Base-by-base conservation (phyloP, 1,140 invertebrate species). In the Parasteatoda tepidariorum region DNA sequence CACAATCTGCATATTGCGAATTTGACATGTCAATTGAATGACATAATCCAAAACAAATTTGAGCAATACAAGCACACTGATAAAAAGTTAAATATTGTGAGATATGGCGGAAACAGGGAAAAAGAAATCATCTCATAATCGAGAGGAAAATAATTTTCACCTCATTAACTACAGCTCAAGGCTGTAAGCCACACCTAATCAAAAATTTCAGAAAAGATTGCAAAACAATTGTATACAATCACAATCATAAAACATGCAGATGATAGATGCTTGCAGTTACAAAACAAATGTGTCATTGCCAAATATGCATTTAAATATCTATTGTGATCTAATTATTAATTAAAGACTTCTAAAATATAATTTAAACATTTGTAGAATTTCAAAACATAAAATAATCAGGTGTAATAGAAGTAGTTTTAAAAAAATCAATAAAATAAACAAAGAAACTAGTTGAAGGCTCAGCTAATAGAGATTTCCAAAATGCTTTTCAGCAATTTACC, bases 271-370 rank as follows among this genome's bases (percentile, higher is more conserved):
- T 76, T 48, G 38, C 71, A 66, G 66, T 71, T 82, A 68, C 78
- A 82, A 82, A 82, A 82, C 78, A 82, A 82, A 70, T 34, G 33
- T 70, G 15, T 5, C 33, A 34, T 66, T 82, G 78, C 78, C 78
- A 82, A 24, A 26, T 41, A 7, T 59, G 7, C n/a, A n/a, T n/a
- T n/a, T n/a, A n/a, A n/a, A n/a, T n/a, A n/a, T n/a, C n/a, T n/a
- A n/a, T n/a, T n/a, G n/a, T n/a, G n/a, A n/a, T n/a, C n/a, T n/a
- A n/a, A n/a, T n/a, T n/a, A n/a, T n/a, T n/a, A n/a, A n/a, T n/a
- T n/a, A n/a, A n/a, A n/a, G n/a, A n/a, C n/a, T n/a, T n/a, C n/a
- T n/a, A n/a, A n/a, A n/a, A n/a, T n/a, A n/a, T n/a, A n/a, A n/a
- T n/a, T n/a, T n/a, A n/a, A n/a, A n/a, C n/a, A n/a, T n/a, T n/a